Percentiles rank a stretch among this genome's conserved stretches.
phyloP scores from a whole-genome alignment of 2,888 invertebrate genomes.

The Ferdinandea cuprea region DNA sequence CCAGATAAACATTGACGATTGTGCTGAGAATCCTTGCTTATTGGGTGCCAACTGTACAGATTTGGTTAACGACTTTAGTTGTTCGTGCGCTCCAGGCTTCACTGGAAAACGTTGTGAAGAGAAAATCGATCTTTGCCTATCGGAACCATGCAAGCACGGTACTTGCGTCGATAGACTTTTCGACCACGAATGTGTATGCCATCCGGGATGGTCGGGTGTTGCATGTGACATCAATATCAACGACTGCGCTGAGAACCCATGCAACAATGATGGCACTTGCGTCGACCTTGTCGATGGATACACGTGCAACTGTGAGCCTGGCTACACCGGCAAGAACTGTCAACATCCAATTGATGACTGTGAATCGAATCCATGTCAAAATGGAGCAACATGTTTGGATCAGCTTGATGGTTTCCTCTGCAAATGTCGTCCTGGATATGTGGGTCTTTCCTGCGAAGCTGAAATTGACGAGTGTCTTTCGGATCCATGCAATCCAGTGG shows the following conservation, averaged over 20 bases:
- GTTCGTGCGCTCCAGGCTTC: conserved; percentile 96
- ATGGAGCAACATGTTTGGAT: conserved; percentile 94
- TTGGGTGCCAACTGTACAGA: conserved; percentile 96
- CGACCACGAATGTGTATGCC: conserved; percentile 93
- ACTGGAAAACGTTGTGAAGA: conserved; percentile 97
- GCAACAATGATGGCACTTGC: conserved; percentile 96
- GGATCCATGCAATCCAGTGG: conserved; percentile 94
- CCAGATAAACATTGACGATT: conserved; percentile 96
- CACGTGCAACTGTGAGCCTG: conserved; percentile 95
- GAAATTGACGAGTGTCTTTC: conserved; percentile 96
- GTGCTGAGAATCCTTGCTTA: conserved; percentile 95
- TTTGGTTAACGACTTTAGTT: conserved; percentile 95
- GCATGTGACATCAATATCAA: conserved; percentile 95
- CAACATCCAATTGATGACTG: conserved; percentile 97
- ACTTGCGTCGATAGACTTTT: conserved; percentile 95
- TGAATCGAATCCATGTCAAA: conserved; percentile 94
- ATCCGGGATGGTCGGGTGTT: conserved; percentile 94
- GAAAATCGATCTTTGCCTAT: conserved; percentile 95
- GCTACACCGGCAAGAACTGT: conserved; percentile 95
- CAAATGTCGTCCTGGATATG: conserved; percentile 95
- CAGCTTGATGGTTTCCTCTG: conserved; percentile 95
- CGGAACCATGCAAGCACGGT: conserved; percentile 96
- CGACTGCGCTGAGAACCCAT: conserved; percentile 94
- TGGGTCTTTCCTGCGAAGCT: conserved; percentile 96
- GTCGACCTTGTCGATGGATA: conserved; percentile 93